Evolutionary conservation across 2,888 invertebrate genomes (phyloP).

Genomic region (Lepidonotus clava): DNA sequence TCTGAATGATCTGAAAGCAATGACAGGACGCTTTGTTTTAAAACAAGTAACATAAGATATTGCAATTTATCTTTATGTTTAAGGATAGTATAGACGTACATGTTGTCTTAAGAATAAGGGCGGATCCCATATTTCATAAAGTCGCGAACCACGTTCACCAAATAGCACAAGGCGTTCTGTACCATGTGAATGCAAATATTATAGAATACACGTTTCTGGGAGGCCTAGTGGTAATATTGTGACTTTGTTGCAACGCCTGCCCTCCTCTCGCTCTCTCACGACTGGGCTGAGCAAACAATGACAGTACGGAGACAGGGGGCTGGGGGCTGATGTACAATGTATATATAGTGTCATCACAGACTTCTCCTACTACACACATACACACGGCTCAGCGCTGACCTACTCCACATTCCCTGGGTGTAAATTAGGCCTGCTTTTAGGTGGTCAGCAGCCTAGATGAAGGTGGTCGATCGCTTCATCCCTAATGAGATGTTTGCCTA

Average conservation of each 20-base stretch:
- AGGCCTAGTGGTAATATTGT: not conserved
- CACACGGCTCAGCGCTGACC: constrained; percentile 34
- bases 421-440: not conserved
- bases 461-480: not conserved
- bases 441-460: not conserved
- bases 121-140: too few species aligned
- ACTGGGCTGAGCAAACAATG: not conserved
- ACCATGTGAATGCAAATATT: too few species aligned
- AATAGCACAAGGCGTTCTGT: too few species aligned
- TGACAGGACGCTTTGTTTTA: too few species aligned
- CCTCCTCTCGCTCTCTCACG: not conserved
- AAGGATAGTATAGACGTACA: too few species aligned
- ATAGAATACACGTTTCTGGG: too few species aligned
- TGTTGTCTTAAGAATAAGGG: too few species aligned
- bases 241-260: not conserved
- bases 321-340: not conserved
- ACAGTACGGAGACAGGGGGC: not conserved
- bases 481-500: constrained; percentile 26
- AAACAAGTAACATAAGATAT: too few species aligned
- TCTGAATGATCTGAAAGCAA: too few species aligned
- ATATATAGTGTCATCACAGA: not conserved
- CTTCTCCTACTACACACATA: not conserved
- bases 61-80: too few species aligned
- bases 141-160: too few species aligned
- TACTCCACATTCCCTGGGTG: not conserved